phyloP scores from a whole-genome alignment of 2,888 invertebrate genomes.

The Lysandra coridon region DNA sequence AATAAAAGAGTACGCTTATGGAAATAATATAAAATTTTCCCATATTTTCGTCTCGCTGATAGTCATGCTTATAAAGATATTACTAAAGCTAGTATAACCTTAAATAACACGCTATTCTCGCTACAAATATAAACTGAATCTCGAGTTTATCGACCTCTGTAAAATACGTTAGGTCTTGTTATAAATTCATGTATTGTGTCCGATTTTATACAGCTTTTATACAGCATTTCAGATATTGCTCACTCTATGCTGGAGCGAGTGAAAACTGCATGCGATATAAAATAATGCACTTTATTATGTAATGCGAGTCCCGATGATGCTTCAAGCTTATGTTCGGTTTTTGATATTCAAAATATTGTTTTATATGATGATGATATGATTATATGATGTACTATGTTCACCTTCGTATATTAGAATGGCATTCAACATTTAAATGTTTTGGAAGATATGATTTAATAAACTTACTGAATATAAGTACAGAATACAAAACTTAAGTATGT shows the following conservation, averaged over 20 bases:
- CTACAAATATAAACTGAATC: constrained; percentile 24
- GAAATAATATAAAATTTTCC: background rate
- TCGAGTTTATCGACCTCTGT: constrained; percentile 22
- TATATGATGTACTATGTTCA: background rate
- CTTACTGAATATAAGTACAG: no score
- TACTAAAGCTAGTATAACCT: background rate
- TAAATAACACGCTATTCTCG: constrained; percentile 20
- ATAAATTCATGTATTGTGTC: constrained; percentile 27
- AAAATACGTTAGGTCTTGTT: constrained; percentile 25
- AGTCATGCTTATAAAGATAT: constrained; percentile 1
- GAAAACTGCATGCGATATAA: constrained; percentile 24
- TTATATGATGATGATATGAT: no score
- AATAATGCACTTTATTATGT: constrained; percentile 8
- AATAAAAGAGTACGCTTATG: no score
- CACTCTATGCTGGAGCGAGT: background rate
- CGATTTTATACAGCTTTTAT: constrained; percentile 28
- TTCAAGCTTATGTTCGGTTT: background rate
- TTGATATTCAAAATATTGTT: background rate
- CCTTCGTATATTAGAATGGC: background rate
- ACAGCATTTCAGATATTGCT: constrained; percentile 18
- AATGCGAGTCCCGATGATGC: background rate
- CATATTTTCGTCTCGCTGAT: background rate
- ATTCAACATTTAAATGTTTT: no score
- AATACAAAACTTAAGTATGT: no score
- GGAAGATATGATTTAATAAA: no score